Evolutionary conservation across 2,113 vertebrate species (phyloP), one percentile per base, ranked within the genome.

Genomic region (Pelodiscus sinensis): DNA sequence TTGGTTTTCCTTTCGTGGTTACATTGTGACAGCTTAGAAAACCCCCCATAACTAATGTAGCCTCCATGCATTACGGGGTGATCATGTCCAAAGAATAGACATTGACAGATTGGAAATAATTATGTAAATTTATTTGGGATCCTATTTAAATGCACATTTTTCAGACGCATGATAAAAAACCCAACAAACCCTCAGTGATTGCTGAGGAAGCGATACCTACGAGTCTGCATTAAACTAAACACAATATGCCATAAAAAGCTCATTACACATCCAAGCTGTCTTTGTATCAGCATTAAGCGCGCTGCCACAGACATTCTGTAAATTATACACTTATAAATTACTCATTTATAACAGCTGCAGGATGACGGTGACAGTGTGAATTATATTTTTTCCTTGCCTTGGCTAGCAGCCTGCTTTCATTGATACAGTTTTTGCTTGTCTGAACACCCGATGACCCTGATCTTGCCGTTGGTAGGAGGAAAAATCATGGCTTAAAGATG

Each of bases 171-270:
- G 86, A 81, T 95, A 79, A 80, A 93, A 94, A 92, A 50, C 79
- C 92, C 54, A 90, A 50, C 80, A 57, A 93, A 85, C 21, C n/a
- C 58, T 86, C 81, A 79, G 87, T 96, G 93, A 96, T 91, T 97
- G 94, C 96, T 96, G 93, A 97, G 95, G 96, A 97, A 96, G 94
- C 95, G 94, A 84, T 97, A 96, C 86, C 81, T 90, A 88, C 90
- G 88, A 85, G 89, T 79, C 79, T 80, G 51, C 93, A 94, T 93
- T 97, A 97, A 97, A 89, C 75, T 71, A 79, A 83, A 88, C 89
- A 97, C 92, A 96, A 82, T 92, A 89, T 90, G 90, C 96, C 94
- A 95, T 98, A 96, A 98, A 97, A 98, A 96, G 38, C 94, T 97
- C 97, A 97, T 98, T 97, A 97, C 62, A 96, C 83, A 97, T 93